Percentiles rank a stretch among this genome's conserved stretches.
Evolutionary conservation across 2,888 invertebrate genomes (phyloP).

Genomic region (Anoncus sp.): DNA sequence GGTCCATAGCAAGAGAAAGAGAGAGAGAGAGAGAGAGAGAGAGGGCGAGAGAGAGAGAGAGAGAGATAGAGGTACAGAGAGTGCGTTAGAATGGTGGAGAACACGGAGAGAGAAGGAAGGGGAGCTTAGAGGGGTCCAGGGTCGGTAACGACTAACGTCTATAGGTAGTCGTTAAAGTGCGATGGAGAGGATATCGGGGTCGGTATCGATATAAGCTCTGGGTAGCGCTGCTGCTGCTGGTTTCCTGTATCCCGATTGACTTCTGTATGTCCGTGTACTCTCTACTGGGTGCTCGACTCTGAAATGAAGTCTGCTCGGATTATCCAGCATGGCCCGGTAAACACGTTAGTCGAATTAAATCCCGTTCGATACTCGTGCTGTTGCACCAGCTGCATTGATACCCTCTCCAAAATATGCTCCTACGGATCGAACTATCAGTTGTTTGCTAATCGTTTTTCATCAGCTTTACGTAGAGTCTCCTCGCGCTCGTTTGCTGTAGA

Average conservation of each 20-base stretch:
- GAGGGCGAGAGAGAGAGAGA: slow-evolving; percentile 7
- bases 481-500: not conserved
- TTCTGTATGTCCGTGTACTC: slow-evolving; percentile 52
- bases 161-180: slow-evolving; percentile 63
- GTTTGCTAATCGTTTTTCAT: slow-evolving; percentile 20
- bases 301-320: slow-evolving; percentile 61
- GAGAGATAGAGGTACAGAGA: too few relatives aligned
- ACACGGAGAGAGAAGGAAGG: slow-evolving; percentile 17
- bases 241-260: slow-evolving; percentile 59
- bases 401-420: slow-evolving; percentile 39
- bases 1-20: slow-evolving; percentile 26
- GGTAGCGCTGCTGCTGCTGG: slow-evolving; percentile 50
- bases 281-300: slow-evolving; percentile 50
- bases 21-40: slow-evolving; percentile 14
- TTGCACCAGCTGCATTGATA: slow-evolving; percentile 26
- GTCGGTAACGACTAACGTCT: slow-evolving; percentile 62
- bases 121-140: slow-evolving; percentile 50
- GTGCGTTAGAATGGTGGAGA: slow-evolving; percentile 1
- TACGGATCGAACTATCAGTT: slow-evolving; percentile 15
- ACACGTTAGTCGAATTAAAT: slow-evolving; percentile 61
- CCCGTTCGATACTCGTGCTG: slow-evolving; percentile 17
- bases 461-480: not conserved
- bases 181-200: slow-evolving; percentile 62
- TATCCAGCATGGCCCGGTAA: slow-evolving; percentile 56
- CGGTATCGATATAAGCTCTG: slow-evolving; percentile 60